Evolutionary conservation across 1,140 invertebrate genomes (phyloP).

Genomic region (Zaprionus camerounensis): DNA sequence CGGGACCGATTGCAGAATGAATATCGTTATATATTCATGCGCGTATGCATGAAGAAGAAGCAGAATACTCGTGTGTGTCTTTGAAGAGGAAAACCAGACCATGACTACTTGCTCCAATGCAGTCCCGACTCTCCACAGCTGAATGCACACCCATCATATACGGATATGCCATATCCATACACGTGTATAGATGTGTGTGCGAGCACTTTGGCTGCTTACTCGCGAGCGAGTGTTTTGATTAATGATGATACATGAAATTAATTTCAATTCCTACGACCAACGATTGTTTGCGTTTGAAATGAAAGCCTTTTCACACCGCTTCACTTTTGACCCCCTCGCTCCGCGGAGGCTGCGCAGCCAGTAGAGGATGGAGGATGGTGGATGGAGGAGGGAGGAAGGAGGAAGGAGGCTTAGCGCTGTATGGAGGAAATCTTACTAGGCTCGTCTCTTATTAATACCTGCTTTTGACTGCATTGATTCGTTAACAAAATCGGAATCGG

Average conservation of each 20-base stretch:
- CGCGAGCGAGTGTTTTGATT: conserved; percentile 76
- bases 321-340: conserved; percentile 27
- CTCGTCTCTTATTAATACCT: conserved; percentile 67
- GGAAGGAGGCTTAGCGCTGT: background rate
- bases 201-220: conserved; percentile 49
- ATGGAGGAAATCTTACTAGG: conserved; percentile 56
- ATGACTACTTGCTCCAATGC: conserved; percentile 48
- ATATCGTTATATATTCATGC: conserved; percentile 71
- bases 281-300: conserved; percentile 82
- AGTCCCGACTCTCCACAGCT: conserved; percentile 24
- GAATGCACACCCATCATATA: conserved; percentile 29
- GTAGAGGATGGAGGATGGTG: background rate
- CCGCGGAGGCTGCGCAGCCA: background rate
- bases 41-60: conserved; percentile 15
- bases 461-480: conserved; percentile 64
- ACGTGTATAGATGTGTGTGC: conserved; percentile 34
- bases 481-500: conserved; percentile 41
- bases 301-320: conserved; percentile 78
- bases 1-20: conserved; percentile 62
- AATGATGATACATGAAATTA: conserved; percentile 83
- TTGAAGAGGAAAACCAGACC: conserved; percentile 46
- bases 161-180: conserved; percentile 6
- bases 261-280: conserved; percentile 73
- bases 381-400: background rate
- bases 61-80: conserved; percentile 27